These are phyloP conservation scores for Epizoanthus ramosus DNA, from an alignment of 92 coral and sea anemone species.

Conservation along the genomic window DNA sequence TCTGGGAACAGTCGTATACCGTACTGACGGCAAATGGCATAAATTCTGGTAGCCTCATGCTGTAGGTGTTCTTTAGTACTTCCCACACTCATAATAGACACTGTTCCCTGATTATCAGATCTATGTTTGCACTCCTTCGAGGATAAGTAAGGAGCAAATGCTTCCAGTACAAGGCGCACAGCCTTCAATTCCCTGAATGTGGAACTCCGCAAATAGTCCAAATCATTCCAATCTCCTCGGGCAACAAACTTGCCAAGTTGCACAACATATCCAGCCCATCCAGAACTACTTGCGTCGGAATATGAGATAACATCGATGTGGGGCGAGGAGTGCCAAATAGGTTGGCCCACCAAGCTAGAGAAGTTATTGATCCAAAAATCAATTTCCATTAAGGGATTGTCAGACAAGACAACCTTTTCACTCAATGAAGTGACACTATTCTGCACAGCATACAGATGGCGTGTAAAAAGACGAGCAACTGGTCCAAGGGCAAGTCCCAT, in stretches of 20 bases:
- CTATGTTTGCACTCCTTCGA: slow-evolving; percentile 67
- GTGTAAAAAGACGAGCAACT: slow-evolving; percentile 57
- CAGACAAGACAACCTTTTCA: slow-evolving; percentile 35
- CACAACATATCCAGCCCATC: slow-evolving; percentile 37
- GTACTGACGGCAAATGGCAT: slow-evolving; percentile 46
- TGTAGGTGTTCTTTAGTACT: slow-evolving; percentile 52
- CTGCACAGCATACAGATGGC: slow-evolving; percentile 51
- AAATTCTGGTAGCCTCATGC: too few relatives aligned
- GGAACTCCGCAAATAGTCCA: slow-evolving; percentile 35
- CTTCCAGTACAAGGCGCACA: slow-evolving; percentile 51
- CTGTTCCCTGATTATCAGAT: slow-evolving; percentile 57
- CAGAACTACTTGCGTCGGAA: slow-evolving; percentile 50
- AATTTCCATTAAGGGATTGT: slow-evolving; percentile 44
- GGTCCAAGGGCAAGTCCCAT: slow-evolving; percentile 69
- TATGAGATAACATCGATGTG: slow-evolving; percentile 53
- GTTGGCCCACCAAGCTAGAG: slow-evolving; percentile 42
- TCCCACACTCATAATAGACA: slow-evolving; percentile 49
- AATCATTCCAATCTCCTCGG: slow-evolving; percentile 32
- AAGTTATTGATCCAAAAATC: slow-evolving; percentile 60
- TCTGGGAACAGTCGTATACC: slow-evolving; percentile 53
- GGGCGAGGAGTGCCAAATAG: slow-evolving; percentile 55
- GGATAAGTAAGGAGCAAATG: slow-evolving; percentile 48
- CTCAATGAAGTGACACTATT: slow-evolving; percentile 43
- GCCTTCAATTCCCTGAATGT: slow-evolving; percentile 50
- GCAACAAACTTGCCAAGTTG: slow-evolving; percentile 35